These are phyloP conservation scores for Corticium candelabrum DNA, from an alignment of 37 sponge, comb jelly and placozoan species.

Conservation along the genomic window DNA sequence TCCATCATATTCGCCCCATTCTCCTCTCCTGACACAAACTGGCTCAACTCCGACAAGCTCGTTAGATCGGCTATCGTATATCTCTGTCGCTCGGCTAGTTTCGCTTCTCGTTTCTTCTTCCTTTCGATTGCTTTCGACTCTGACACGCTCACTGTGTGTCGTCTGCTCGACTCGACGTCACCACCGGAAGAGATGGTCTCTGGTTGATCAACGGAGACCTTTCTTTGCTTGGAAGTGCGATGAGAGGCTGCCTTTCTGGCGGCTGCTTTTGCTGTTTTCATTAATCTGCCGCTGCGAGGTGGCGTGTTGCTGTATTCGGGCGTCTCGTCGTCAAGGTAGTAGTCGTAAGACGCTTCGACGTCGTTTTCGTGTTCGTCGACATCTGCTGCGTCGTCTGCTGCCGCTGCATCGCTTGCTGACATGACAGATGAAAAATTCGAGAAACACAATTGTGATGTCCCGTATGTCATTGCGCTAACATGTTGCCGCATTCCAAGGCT, in stretches of 20 bases:
- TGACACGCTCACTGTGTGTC: neutral
- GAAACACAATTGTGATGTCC: too few relatives aligned
- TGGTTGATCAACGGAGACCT: neutral
- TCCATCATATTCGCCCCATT: neutral
- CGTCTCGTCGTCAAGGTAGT: neutral
- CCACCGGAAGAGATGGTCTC: neutral
- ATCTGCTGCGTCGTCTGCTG: neutral
- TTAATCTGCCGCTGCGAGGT: neutral
- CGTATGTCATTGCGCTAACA: too few relatives aligned
- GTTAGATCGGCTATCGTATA: too few relatives aligned
- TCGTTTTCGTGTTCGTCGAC: neutral
- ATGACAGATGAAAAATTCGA: too few relatives aligned
- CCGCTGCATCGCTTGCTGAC: too few relatives aligned
- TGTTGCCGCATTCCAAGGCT: too few relatives aligned
- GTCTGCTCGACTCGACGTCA: neutral
- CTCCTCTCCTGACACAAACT: neutral
- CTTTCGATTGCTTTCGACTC: too few relatives aligned
- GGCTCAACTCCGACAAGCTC: too few relatives aligned
- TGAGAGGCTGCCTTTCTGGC: neutral
- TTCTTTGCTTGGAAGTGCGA: neutral
- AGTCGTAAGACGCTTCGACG: neutral
- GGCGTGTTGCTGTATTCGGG: neutral
- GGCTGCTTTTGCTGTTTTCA: neutral
- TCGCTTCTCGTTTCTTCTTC: neutral
- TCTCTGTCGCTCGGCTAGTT: neutral